Conservation (phyloP, 1,140 invertebrate species). For the Streblospio benedicti region DNA sequence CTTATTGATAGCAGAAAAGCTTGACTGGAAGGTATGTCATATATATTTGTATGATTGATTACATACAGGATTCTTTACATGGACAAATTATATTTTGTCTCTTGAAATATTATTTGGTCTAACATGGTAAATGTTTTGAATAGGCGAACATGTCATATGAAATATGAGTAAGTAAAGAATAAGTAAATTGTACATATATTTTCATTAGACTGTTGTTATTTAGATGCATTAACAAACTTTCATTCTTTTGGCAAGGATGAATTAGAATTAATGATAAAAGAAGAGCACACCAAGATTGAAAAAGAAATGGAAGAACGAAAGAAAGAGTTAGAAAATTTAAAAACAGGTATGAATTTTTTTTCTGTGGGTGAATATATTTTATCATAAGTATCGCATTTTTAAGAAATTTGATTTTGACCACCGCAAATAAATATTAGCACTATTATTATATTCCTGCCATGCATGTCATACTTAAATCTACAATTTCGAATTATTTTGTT, state of each 20-base stretch:
- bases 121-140: not conserved
- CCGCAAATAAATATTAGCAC: no score
- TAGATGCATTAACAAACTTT: not conserved
- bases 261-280: slow-evolving; percentile 22
- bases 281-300: slow-evolving; percentile 23
- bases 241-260: slow-evolving; percentile 24
- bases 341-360: no score
- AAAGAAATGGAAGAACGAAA: slow-evolving; percentile 1
- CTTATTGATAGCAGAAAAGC: slow-evolving; percentile 62
- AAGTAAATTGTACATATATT: not conserved
- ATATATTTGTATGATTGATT: not conserved
- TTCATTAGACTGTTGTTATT: not conserved
- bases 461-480: no score
- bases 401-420: no score
- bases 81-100: not conserved
- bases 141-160: not conserved
- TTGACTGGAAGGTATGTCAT: slow-evolving; percentile 63
- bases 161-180: not conserved
- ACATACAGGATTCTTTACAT: no score
- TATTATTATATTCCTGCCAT: no score
- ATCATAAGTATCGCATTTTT: no score
- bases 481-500: no score
- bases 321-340: no score
- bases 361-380: no score
- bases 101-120: not conserved